Evolutionary conservation across 2,797 vertebrate species (phyloP).

Genomic region (Dermochelys coriacea): DNA sequence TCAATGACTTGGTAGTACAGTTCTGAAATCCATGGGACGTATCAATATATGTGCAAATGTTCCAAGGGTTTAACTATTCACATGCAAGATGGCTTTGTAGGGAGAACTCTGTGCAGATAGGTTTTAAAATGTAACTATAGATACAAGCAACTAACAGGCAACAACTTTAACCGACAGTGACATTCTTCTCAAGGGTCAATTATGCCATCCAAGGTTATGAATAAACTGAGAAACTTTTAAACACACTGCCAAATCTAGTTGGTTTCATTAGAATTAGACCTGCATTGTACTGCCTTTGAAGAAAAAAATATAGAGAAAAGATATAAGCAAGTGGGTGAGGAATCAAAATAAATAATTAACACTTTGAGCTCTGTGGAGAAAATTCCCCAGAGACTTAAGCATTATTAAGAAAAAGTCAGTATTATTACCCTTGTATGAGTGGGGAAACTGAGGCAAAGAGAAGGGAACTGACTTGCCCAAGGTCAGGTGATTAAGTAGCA

Average conservation of each 20-base stretch:
- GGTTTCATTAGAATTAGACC: neutral
- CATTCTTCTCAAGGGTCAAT: neutral
- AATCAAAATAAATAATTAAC: fast-evolving
- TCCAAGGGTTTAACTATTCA: neutral
- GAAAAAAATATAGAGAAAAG: fast-evolving
- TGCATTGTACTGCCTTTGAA: neutral
- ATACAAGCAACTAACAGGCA: neutral
- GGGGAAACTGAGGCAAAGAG: neutral
- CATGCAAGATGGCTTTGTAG: neutral
- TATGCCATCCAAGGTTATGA: neutral
- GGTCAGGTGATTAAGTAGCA: neutral
- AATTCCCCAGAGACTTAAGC: too few relatives aligned
- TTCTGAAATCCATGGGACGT: neutral
- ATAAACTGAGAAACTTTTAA: fast-evolving
- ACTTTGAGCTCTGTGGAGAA: too few relatives aligned
- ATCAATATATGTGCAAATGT: neutral
- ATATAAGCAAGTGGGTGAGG: fast-evolving
- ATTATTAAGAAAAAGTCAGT: neutral
- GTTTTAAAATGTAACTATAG: neutral
- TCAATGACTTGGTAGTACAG: neutral
- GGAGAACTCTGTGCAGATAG: neutral
- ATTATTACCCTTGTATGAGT: neutral
- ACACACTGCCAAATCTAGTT: fast-evolving
- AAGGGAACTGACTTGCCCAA: neutral
- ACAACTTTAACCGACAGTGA: neutral